Evolutionary conservation across 2,113 vertebrate species (phyloP).

Genomic region (Pterophyllum scalare): DNA sequence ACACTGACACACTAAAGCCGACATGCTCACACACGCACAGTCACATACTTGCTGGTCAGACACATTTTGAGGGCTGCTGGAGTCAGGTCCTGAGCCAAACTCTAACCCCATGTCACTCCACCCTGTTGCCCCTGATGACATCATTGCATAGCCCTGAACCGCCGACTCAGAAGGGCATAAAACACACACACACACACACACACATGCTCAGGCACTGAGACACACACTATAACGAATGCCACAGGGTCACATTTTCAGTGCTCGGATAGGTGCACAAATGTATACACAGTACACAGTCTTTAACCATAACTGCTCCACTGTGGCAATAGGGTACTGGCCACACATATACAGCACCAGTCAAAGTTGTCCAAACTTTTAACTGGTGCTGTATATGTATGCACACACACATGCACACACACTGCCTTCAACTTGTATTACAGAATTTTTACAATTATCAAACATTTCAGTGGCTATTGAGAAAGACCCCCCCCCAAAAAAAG

Average conservation of each 20-base stretch:
- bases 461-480: not conserved
- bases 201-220: not conserved
- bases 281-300: slow-evolving; percentile 7
- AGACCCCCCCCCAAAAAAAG: no score
- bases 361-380: no score
- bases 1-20: not conserved
- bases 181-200: slow-evolving; percentile 13
- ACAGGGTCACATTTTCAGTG: slow-evolving; percentile 40
- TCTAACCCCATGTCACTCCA: slow-evolving; percentile 65
- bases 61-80: slow-evolving; percentile 37
- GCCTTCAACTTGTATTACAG: slow-evolving; percentile 13
- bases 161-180: slow-evolving; percentile 11
- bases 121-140: slow-evolving; percentile 59
- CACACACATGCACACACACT: not conserved
- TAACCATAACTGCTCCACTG: slow-evolving; percentile 49
- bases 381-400: not conserved
- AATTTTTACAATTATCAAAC: not conserved
- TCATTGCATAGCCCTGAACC: slow-evolving; percentile 49
- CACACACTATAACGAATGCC: slow-evolving; percentile 16
- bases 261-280: slow-evolving; percentile 29
- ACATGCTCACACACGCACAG: slow-evolving; percentile 6
- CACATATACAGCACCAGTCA: not conserved
- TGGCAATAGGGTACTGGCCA: slow-evolving; percentile 12
- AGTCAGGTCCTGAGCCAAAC: slow-evolving; percentile 59
- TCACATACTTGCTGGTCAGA: slow-evolving; percentile 51